A percentile compares a stretch with the other conserved stretches of the same genome.
These are phyloP conservation scores for Drosophila anomalata DNA, from an alignment of 2,888 invertebrate genomes.

Conservation along the genomic window DNA sequence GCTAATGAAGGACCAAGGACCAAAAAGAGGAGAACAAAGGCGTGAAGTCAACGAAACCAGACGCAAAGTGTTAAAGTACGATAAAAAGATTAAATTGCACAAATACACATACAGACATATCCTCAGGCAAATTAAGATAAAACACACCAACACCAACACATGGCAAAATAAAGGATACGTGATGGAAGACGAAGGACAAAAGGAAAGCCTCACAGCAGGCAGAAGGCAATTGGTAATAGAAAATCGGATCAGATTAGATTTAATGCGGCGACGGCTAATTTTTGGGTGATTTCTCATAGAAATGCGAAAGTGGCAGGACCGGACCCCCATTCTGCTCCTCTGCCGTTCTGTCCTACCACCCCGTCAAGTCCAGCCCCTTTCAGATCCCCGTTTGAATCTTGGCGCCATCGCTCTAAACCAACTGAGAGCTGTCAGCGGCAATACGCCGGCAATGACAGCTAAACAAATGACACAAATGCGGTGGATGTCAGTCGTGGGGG, in stretches of 20 bases:
- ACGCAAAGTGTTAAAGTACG: conserved; percentile 73
- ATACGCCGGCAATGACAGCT: conserved; percentile 78
- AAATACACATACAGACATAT: conserved; percentile 22
- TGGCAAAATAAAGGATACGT: conserved; percentile 14
- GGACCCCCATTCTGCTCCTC: background rate
- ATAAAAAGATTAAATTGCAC: conserved; percentile 77
- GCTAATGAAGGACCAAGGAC: conserved; percentile 59
- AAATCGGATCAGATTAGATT: conserved; percentile 78
- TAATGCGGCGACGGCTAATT: conserved; percentile 77
- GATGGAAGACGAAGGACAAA: background rate
- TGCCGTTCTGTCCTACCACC: background rate
- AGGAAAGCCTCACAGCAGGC: conserved; percentile 32
- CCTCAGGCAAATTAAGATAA: conserved; percentile 46
- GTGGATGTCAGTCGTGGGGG: conserved; percentile 29
- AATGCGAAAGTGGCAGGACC: conserved; percentile 36
- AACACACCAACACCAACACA: conserved; percentile 23
- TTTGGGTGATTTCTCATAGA: conserved; percentile 71
- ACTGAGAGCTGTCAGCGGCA: conserved; percentile 68
- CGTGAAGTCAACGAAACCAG: conserved; percentile 58
- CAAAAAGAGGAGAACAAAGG: conserved; percentile 57
- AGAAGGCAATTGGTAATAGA: conserved; percentile 71
- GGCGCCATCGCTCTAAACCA: conserved; percentile 55
- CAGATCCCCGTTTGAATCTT: conserved; percentile 29
- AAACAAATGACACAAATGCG: conserved; percentile 72
- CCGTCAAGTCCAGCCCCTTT: background rate